Evolutionary conservation across 2,888 invertebrate genomes (phyloP).

Genomic region (Nomada fabriciana): DNA sequence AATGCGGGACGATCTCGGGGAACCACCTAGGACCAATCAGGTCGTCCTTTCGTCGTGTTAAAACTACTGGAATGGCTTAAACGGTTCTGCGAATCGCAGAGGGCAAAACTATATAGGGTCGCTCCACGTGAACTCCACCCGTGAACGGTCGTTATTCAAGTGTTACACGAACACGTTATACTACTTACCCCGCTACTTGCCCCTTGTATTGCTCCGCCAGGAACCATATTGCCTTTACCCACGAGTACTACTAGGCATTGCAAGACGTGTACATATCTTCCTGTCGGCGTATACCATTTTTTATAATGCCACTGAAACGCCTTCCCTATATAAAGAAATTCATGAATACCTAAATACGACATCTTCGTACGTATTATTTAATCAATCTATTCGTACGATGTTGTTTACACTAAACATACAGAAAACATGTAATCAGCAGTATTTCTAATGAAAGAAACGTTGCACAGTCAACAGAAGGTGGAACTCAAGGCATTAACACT

Average conservation of each 20-base stretch:
- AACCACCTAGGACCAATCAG: slow-evolving; percentile 62
- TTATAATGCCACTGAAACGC: background rate
- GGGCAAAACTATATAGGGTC: slow-evolving; percentile 62
- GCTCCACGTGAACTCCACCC: slow-evolving; percentile 62
- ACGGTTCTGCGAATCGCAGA: slow-evolving; percentile 60
- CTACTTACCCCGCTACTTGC: slow-evolving; percentile 64
- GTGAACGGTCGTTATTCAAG: slow-evolving; percentile 64
- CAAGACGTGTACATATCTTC: slow-evolving; percentile 37
- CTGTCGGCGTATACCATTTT: background rate
- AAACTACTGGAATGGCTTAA: slow-evolving; percentile 73
- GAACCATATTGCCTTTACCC: slow-evolving; percentile 55
- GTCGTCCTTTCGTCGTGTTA: slow-evolving; percentile 66
- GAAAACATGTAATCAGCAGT: background rate
- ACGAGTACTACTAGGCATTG: slow-evolving; percentile 31
- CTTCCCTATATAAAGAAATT: background rate
- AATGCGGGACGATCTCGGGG: slow-evolving; percentile 54
- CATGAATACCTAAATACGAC: background rate
- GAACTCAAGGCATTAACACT: background rate
- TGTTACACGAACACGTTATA: slow-evolving; percentile 71
- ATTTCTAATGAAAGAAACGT: background rate
- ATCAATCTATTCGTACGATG: background rate
- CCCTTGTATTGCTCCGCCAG: slow-evolving; percentile 49
- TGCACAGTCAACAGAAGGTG: background rate
- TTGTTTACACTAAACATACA: background rate
- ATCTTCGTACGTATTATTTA: background rate